A percentile compares a stretch with the other conserved stretches of the same genome.
Conservation (phyloP, 2,113 vertebrate genomes). For the Oreochromis tanganicae region DNA sequence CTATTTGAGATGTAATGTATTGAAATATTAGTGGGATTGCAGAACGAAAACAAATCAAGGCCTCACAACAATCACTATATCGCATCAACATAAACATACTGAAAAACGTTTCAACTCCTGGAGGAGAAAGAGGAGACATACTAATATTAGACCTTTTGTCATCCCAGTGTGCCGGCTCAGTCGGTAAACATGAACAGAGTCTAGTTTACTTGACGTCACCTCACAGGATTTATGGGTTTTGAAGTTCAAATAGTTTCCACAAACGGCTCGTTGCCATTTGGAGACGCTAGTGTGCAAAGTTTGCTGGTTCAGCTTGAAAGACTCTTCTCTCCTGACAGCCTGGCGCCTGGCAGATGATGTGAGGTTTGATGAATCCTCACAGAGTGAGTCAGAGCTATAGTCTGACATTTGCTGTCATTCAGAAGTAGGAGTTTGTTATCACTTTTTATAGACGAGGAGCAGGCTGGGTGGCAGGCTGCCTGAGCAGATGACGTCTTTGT, state of each 20-base stretch:
- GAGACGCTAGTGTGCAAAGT: slow-evolving; percentile 25
- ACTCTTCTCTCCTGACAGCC: slow-evolving; percentile 1
- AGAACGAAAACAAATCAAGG: background rate
- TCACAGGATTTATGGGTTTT: slow-evolving; percentile 21
- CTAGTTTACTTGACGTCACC: background rate
- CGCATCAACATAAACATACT: background rate
- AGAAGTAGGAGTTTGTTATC: slow-evolving; percentile 38
- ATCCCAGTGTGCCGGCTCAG: background rate
- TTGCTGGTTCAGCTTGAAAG: slow-evolving; percentile 34
- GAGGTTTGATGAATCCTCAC: slow-evolving; percentile 29
- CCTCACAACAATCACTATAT: background rate
- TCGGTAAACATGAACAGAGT: background rate
- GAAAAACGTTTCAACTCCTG: background rate
- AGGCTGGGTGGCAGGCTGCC: slow-evolving; percentile 18
- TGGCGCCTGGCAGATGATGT: slow-evolving; percentile 31
- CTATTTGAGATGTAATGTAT: background rate
- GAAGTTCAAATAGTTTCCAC: background rate
- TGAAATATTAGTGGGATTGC: background rate
- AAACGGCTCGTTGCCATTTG: slow-evolving; percentile 7
- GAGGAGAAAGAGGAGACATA: background rate
- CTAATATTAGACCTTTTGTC: background rate
- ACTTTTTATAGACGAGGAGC: slow-evolving; percentile 8
- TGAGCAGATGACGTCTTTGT: background rate
- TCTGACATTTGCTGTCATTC: slow-evolving; percentile 49
- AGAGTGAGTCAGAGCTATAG: slow-evolving; percentile 31